Evolutionary conservation across 2,113 vertebrate genomes (phyloP).

Genomic region (Pomatorhinus ruficollis): DNA sequence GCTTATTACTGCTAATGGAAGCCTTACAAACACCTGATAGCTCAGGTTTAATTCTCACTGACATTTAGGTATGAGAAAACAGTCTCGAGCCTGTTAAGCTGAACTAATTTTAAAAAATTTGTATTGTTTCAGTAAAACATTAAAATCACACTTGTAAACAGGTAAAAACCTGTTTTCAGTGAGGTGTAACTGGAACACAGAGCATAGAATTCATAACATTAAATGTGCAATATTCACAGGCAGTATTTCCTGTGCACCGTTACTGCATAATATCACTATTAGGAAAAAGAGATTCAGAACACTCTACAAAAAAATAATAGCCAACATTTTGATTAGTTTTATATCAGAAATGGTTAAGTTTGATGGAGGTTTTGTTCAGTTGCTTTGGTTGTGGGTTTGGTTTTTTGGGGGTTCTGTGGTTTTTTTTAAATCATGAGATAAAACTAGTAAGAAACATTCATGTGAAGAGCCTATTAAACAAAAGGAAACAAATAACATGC

Average conservation of each 20-base stretch:
- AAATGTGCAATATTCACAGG: background rate
- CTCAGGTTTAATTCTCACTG: background rate
- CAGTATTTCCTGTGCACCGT: background rate
- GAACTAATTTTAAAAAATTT: background rate
- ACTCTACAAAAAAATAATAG: background rate
- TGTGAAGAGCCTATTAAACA: background rate
- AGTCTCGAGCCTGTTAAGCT: background rate
- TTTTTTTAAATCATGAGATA: background rate
- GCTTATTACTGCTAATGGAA: background rate
- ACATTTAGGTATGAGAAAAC: background rate
- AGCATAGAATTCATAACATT: rapidly evolving
- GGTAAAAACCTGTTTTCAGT: background rate
- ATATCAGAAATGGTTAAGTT: background rate
- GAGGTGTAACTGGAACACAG: background rate
- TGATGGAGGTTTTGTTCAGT: background rate
- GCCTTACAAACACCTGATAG: background rate
- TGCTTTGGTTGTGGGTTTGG: background rate
- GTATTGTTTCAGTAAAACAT: background rate
- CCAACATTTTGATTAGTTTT: background rate
- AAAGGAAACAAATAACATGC: background rate
- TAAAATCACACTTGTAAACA: background rate
- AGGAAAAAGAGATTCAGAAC: background rate
- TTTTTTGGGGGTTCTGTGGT: background rate
- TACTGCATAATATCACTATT: background rate
- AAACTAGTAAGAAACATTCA: background rate